Base-by-base conservation (phyloP, 2,797 vertebrate species). In the Pantherophis alleghaniensis region DNA sequence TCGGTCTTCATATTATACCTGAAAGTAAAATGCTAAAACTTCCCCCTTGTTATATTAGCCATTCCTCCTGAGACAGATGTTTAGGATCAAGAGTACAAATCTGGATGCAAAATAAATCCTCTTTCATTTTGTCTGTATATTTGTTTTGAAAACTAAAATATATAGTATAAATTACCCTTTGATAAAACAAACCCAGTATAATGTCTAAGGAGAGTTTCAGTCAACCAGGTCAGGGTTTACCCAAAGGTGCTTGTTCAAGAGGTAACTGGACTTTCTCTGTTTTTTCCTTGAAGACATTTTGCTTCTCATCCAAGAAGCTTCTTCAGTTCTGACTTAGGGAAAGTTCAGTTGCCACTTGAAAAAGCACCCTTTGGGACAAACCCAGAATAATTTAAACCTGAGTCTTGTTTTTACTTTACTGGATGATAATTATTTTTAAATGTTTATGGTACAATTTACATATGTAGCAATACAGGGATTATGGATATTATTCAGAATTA, bases 71-170 rank as follows among this genome's bases (percentile, higher is more conserved):
- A 74, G 53, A 47, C 69, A 89, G 32, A 37, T 1, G 32, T 7
- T 10, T 32, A 51, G 32, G 0, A 7, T 0, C 0, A 2, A 3
- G 18, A 0, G 0, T 91, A 28, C 16, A 28, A 1, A 92, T 56
- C 87, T 26, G 0, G 32, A 56, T 56, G 55, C 53, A 2, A 56
- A 88, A 0, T 24, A 1, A 13, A 93, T 60, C 47, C 26, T 1
- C 60, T 87, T 0, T 0, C n/a, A 53, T 87, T 26, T 18, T 66
- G 26, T 59, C 20, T 92, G 12, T 66, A 7, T 53, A 4, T 28
- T 26, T 32, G 28, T 55, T 63, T 86, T 87, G 20, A n/a, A 88
- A 28, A 51, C 51, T 22, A 69, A 20, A 59, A 93, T 5, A 18
- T 88, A 51, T 24, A 66, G 3, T 13, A 57, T 90, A 32, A 61